phyloP scores from a whole-genome alignment of 2,797 vertebrate genomes.

The Clarias laeviceps region DNA sequence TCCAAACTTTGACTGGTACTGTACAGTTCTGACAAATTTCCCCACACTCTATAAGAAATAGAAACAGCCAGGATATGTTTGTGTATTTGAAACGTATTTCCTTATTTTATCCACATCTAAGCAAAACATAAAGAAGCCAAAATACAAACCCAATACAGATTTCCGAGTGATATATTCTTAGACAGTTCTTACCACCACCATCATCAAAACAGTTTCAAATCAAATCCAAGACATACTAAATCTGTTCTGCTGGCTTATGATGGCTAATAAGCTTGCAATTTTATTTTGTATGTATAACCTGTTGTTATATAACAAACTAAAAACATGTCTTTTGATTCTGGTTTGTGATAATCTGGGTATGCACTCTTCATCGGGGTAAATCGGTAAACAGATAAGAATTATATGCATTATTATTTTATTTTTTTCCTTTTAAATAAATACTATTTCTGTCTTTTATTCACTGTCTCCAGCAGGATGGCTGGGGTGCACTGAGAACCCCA shows the following conservation, averaged over 20 bases:
- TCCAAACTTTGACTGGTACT: no score
- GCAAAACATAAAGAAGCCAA: no score
- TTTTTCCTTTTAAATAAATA: background rate
- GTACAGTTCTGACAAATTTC: background rate
- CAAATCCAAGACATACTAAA: background rate
- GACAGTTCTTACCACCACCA: background rate
- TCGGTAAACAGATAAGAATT: background rate
- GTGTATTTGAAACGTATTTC: background rate
- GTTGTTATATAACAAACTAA: background rate
- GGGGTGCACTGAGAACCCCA: slow-evolving; percentile 54
- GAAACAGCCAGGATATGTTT: background rate
- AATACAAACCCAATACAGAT: no score
- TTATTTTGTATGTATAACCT: background rate
- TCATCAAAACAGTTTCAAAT: background rate
- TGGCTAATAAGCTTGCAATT: background rate
- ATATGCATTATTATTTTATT: background rate
- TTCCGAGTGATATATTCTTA: background rate
- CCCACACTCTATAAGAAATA: no score
- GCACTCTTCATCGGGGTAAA: background rate
- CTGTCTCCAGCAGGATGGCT: slow-evolving; percentile 65
- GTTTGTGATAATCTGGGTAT: background rate
- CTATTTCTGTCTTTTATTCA: slow-evolving; percentile 36
- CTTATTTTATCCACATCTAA: background rate
- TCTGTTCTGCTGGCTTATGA: background rate
- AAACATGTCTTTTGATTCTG: background rate